phyloP scores from a whole-genome alignment of 2,888 invertebrate species.

The Catonia carolina region DNA sequence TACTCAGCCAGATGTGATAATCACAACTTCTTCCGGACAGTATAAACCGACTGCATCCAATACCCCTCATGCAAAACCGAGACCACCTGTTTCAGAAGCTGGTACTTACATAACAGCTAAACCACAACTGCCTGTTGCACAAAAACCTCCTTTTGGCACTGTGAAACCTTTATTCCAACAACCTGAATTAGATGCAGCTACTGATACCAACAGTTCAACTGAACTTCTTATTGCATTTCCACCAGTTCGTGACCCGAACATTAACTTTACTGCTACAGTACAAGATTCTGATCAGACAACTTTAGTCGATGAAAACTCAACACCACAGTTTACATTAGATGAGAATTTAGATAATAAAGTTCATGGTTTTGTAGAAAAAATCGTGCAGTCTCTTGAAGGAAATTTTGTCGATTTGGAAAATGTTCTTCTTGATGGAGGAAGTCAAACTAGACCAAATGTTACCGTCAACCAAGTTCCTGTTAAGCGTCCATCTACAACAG shows the following conservation, averaged over 20 bases:
- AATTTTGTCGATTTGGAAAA: constrained; percentile 76
- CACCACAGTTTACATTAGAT: constrained; percentile 74
- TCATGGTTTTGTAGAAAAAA: constrained; percentile 73
- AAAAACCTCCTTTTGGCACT: constrained; percentile 12
- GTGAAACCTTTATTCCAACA: constrained; percentile 8
- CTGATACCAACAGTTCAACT: constrained; percentile 39
- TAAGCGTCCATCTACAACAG: constrained; percentile 39
- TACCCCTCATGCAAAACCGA: neutral
- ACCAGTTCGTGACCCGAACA: constrained; percentile 75
- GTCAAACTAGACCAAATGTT: constrained; percentile 33
- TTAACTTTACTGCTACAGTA: constrained; percentile 59
- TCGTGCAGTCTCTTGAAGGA: constrained; percentile 73
- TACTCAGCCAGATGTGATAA: neutral
- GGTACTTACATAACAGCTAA: constrained; percentile 17
- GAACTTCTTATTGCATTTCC: constrained; percentile 70
- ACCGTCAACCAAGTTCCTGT: constrained; percentile 37
- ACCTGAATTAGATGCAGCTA: constrained; percentile 11
- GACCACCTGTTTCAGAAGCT: constrained; percentile 8
- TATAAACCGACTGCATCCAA: constrained; percentile 3
- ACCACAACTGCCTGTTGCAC: constrained; percentile 17
- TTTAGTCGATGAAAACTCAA: constrained; percentile 52
- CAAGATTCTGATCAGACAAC: constrained; percentile 33
- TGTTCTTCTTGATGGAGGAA: constrained; percentile 54
- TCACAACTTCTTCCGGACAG: neutral
- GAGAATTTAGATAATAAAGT: constrained; percentile 70